A percentile compares a stretch with the other conserved stretches of the same genome.
Conservation (phyloP, 2,797 vertebrate genomes). For the Oryzias sinensis region DNA sequence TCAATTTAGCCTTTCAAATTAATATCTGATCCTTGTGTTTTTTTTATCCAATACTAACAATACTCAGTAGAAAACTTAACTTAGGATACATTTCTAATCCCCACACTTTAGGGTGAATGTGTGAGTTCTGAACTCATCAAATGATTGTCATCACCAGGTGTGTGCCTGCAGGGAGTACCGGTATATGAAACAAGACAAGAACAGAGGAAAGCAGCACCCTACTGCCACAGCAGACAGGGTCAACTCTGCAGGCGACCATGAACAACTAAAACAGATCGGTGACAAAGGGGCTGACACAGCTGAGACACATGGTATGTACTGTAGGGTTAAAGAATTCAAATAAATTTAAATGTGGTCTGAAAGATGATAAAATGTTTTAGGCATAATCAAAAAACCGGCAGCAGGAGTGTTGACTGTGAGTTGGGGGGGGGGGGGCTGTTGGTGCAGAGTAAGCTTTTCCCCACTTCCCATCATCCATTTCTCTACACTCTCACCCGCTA, state of each 20-base stretch:
- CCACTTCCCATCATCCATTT: no score
- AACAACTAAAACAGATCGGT: constrained; percentile 38
- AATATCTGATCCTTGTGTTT: constrained; percentile 6
- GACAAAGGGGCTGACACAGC: constrained; percentile 35
- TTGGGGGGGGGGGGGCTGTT: no score
- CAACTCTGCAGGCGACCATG: constrained; percentile 37
- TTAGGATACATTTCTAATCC: background rate
- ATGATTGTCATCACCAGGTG: constrained; percentile 33
- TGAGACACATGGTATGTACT: background rate
- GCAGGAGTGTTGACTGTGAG: no score
- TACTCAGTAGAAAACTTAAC: constrained; percentile 7
- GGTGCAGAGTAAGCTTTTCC: no score
- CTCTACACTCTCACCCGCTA: no score
- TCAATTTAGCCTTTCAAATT: constrained; percentile 11
- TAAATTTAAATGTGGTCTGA: background rate
- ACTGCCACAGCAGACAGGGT: constrained; percentile 26
- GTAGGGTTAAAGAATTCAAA: constrained; percentile 10
- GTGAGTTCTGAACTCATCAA: constrained; percentile 18
- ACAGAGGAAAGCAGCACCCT: constrained; percentile 28
- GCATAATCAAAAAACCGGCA: no score
- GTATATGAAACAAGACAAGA: constrained; percentile 45
- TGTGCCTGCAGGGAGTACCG: constrained; percentile 32
- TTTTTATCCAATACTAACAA: background rate
- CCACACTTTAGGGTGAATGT: constrained; percentile 3
- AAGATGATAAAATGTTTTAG: no score